These are phyloP conservation scores for Augochlorella aurata DNA, from an alignment of 2,888 invertebrate species.

Conservation along the genomic window DNA sequence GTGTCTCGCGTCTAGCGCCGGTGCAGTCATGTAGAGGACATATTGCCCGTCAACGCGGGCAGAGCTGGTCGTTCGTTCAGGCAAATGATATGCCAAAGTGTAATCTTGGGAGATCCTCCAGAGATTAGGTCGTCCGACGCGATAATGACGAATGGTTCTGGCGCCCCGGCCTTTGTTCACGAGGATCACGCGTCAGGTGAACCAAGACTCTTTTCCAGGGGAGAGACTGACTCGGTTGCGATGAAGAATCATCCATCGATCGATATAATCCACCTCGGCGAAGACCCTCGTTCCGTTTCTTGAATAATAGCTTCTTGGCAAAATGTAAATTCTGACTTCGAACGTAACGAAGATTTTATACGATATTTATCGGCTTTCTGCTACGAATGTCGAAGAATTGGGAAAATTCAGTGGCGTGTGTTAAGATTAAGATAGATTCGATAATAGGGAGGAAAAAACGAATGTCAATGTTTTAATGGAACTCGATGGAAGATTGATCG, in stretches of 20 bases:
- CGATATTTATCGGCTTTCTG: background rate
- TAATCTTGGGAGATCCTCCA: constrained; percentile 75
- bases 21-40: constrained; percentile 76
- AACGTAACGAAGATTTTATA: background rate
- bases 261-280: background rate
- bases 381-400: background rate
- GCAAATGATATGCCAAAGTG: constrained; percentile 81
- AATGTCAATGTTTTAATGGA: constrained; percentile 6
- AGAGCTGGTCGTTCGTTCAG: constrained; percentile 79
- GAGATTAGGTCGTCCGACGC: constrained; percentile 74
- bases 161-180: constrained; percentile 31
- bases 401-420: background rate
- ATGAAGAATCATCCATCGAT: background rate
- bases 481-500: constrained; percentile 8
- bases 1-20: constrained; percentile 69
- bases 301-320: background rate
- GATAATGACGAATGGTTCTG: constrained; percentile 72
- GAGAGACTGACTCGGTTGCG: background rate
- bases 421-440: background rate
- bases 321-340: too few relatives aligned
- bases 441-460: background rate
- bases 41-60: constrained; percentile 80
- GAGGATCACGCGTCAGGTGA: constrained; percentile 64
- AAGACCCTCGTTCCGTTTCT: background rate
- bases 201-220: constrained; percentile 52